phyloP scores from a whole-genome alignment of 1,140 invertebrate species.

The Heterodera schachtii region DNA sequence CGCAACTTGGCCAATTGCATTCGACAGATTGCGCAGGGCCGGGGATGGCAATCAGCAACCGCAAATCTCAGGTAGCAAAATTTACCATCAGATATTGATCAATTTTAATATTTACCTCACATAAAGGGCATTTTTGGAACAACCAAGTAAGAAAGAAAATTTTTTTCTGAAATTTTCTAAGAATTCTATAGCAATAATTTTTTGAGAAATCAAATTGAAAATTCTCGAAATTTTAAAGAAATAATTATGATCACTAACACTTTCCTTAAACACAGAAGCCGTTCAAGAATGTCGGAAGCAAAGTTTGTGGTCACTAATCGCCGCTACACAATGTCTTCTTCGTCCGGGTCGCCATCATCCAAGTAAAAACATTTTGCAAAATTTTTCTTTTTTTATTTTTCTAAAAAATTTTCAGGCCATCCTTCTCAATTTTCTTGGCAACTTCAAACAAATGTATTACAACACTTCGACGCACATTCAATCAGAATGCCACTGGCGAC shows the following conservation, averaged over 20 bases:
- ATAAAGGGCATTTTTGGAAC: too few species aligned
- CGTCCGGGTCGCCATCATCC: conserved; percentile 11
- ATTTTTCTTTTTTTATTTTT: neutral
- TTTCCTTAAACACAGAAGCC: neutral
- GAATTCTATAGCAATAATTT: too few species aligned
- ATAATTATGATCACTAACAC: too few species aligned
- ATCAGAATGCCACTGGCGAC: neutral
- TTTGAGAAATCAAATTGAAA: too few species aligned
- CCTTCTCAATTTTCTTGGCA: neutral
- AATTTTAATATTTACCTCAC: too few species aligned
- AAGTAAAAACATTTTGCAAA: neutral
- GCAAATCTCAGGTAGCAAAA: conserved; percentile 10
- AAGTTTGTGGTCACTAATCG: conserved; percentile 19
- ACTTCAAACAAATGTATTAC: conserved; percentile 17
- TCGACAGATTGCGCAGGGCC: conserved; percentile 13
- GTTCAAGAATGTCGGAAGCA: conserved; percentile 21
- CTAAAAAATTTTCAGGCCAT: neutral
- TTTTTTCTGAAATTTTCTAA: too few species aligned
- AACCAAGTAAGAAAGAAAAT: too few species aligned
- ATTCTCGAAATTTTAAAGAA: too few species aligned
- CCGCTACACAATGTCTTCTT: conserved; percentile 2
- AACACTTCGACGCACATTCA: conserved; percentile 18
- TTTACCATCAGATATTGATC: too few species aligned
- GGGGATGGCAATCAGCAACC: conserved; percentile 17
- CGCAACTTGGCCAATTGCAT: conserved; percentile 15